Base-by-base conservation (phyloP, 2,797 vertebrate genomes). In the Aratinga solstitialis region DNA sequence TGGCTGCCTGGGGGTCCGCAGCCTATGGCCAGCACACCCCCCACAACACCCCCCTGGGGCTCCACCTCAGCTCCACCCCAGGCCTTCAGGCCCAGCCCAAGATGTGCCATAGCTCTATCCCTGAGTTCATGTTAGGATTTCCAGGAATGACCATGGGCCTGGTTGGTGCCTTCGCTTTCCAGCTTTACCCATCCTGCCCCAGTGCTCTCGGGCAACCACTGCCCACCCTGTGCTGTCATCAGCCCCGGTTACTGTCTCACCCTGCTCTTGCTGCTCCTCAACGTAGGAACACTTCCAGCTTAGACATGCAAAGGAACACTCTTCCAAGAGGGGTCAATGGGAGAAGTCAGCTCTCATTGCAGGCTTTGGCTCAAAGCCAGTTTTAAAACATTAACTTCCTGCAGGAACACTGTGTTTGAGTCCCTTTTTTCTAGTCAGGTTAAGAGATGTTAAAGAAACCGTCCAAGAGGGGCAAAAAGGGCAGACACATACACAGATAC, bases 91-190 rank as follows among this genome's bases (percentile, higher is more conserved):
- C 5, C 27, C 81, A 77, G 59, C 14, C 6, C 3, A 3, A 38
- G 53, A 29, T 38, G 14, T 30, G 38, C 9, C 48, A 51, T 6
- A n/a, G 17, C 43, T 56, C 36, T 20, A 21, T 24, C 40, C 32
- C 18, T 0, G 3, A 11, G 30, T 11, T 58, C n/a, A 26, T 2
- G 3, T 17, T 18, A 10, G 13, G n/a, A 36, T 51, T 56, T 73
- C 42, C 66, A 82, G n/a, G 53, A 56, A 2, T 22, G 19, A 56
- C 29, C 18, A 42, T 20, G 40, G n/a, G 27, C 30, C 5, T 9
- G 2, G 36, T 3, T 38, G 19, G 5, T 62, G 29, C 66, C 58
- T 69, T 84, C 26, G 2, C 17, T 36, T 23, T 8, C 10, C 30
- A 71, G 75, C 22, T 66, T 19, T 67, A 45, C 38, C 58, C 38